A percentile compares a stretch with the other conserved stretches of the same genome.
phyloP scores from a whole-genome alignment of 2,113 vertebrate species.

The Eonycteris spelaea region DNA sequence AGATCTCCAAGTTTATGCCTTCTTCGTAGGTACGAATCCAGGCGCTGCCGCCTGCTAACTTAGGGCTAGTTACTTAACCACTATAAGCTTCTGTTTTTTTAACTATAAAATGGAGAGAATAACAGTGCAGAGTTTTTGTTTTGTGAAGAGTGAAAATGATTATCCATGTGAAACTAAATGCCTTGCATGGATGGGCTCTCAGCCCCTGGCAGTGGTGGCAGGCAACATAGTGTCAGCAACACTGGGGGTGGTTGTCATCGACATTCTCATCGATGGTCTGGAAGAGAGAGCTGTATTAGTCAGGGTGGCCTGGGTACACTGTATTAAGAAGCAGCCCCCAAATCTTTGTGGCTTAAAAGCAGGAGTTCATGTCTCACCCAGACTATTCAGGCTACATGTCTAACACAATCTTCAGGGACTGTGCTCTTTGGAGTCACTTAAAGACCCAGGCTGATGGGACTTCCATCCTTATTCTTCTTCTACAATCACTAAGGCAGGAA shows the following conservation, averaged over 20 bases:
- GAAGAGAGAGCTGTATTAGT: not conserved
- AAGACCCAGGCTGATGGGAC: not conserved
- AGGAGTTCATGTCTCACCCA: not conserved
- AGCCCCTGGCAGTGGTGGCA: not conserved
- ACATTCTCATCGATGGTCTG: too few species aligned
- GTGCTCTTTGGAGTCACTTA: not conserved
- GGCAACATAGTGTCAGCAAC: not conserved
- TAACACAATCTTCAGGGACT: rapidly evolving
- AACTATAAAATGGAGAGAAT: not conserved
- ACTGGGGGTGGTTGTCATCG: rapidly evolving
- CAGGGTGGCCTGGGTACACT: not conserved
- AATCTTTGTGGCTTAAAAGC: not conserved
- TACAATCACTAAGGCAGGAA: not conserved
- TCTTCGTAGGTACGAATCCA: not conserved
- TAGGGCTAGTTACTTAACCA: not conserved
- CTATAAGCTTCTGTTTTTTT: not conserved
- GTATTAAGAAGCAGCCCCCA: not conserved
- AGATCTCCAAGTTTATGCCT: not conserved
- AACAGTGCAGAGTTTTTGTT: not conserved
- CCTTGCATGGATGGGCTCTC: not conserved
- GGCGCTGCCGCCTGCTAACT: not conserved
- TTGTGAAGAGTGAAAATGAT: not conserved
- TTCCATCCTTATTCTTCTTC: not conserved
- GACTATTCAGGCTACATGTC: not conserved
- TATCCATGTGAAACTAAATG: rapidly evolving